phyloP scores from a whole-genome alignment of 2,888 invertebrate species.

The Amphipyra tragopoginis region DNA sequence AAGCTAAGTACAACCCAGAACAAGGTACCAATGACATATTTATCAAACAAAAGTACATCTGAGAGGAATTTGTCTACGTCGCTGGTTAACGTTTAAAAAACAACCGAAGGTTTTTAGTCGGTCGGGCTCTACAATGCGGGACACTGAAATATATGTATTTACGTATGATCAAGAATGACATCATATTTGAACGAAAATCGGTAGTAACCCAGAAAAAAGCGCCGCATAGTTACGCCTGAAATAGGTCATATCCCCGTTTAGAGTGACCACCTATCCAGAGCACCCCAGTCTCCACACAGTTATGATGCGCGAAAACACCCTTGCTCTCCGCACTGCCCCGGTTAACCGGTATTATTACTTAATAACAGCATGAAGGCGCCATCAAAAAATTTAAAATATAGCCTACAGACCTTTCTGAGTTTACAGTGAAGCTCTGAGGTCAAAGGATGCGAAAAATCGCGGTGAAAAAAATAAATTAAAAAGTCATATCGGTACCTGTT shows the following conservation, averaged over 20 bases:
- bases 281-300: slow-evolving; percentile 65
- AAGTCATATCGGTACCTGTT: slow-evolving; percentile 85
- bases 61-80: not conserved
- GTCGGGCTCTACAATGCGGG: slow-evolving; percentile 15
- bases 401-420: not conserved
- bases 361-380: slow-evolving; percentile 19
- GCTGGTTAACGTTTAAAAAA: not conserved
- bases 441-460: slow-evolving; percentile 56
- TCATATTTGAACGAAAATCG: slow-evolving; percentile 58
- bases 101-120: slow-evolving; percentile 5
- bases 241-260: slow-evolving; percentile 86
- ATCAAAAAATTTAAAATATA: slow-evolving; percentile 35
- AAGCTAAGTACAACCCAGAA: slow-evolving; percentile 19
- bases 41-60: not conserved
- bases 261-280: slow-evolving; percentile 74
- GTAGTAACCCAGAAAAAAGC: slow-evolving; percentile 64
- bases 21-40: slow-evolving; percentile 28
- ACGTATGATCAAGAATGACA: slow-evolving; percentile 50
- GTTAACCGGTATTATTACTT: slow-evolving; percentile 32
- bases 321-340: slow-evolving; percentile 56
- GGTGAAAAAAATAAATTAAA: slow-evolving; percentile 67
- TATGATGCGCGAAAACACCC: slow-evolving; percentile 79
- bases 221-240: slow-evolving; percentile 73
- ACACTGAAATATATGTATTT: slow-evolving; percentile 48
- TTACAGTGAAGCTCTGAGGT: slow-evolving; percentile 27